These are phyloP conservation scores for Ypsolopha sequella DNA, from an alignment of 2,888 invertebrate genomes.

Conservation along the genomic window DNA sequence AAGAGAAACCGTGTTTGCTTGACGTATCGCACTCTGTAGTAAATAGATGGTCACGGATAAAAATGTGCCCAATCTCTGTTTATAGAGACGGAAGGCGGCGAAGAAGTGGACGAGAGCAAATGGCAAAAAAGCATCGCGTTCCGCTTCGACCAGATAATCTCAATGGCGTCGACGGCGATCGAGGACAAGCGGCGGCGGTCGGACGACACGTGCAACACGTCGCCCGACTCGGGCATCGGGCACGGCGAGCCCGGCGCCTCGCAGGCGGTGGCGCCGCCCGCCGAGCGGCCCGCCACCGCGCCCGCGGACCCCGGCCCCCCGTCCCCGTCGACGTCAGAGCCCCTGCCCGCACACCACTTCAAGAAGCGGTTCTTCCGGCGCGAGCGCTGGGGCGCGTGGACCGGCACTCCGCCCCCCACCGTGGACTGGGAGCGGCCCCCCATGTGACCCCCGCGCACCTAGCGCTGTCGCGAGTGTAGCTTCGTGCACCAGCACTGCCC, in stretches of 20 bases:
- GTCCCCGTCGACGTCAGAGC: slow-evolving; percentile 50
- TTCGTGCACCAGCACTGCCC: slow-evolving; percentile 14
- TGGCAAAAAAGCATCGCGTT: slow-evolving; percentile 95
- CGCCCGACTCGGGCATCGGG: slow-evolving; percentile 89
- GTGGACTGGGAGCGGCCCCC: slow-evolving; percentile 63
- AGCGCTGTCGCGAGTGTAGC: slow-evolving; percentile 24
- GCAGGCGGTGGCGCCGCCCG: slow-evolving; percentile 37
- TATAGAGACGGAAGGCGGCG: slow-evolving; percentile 72
- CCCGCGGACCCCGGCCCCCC: slow-evolving; percentile 65
- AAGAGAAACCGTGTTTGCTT: background rate
- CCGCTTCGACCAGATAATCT: slow-evolving; percentile 93
- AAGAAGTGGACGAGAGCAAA: slow-evolving; percentile 84
- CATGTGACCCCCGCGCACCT: slow-evolving; percentile 51
- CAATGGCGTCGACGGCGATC: slow-evolving; percentile 92
- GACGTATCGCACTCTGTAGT: background rate
- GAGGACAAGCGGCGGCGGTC: slow-evolving; percentile 88
- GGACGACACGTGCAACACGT: slow-evolving; percentile 86
- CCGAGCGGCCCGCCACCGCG: slow-evolving; percentile 61
- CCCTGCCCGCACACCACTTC: slow-evolving; percentile 72
- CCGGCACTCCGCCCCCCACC: slow-evolving; percentile 50
- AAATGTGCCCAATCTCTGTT: slow-evolving; percentile 16
- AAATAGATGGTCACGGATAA: background rate
- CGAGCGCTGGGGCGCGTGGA: slow-evolving; percentile 75
- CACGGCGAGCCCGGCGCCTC: slow-evolving; percentile 62
- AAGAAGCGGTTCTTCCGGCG: slow-evolving; percentile 88